A percentile compares a stretch with the other conserved stretches of the same genome.
phyloP scores from a whole-genome alignment of 1,140 invertebrate species.

The Calliphora vicina region DNA sequence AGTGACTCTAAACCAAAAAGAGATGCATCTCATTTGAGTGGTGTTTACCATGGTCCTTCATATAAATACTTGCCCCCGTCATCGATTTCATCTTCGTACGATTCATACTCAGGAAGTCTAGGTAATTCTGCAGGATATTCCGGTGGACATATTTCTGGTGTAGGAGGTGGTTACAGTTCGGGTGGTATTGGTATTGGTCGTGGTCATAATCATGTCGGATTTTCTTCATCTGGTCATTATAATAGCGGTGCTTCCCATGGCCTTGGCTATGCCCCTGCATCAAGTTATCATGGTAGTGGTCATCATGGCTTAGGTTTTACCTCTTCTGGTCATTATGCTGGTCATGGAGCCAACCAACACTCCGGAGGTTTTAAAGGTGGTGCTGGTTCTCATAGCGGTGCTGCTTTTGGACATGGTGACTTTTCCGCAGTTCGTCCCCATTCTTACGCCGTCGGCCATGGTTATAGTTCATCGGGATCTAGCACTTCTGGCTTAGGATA shows the following conservation, averaged over 20 bases:
- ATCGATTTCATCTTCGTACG: neutral
- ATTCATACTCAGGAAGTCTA: constrained; percentile 6
- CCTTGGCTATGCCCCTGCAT: neutral
- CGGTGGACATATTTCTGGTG: neutral
- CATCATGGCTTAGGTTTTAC: neutral
- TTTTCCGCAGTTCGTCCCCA: neutral
- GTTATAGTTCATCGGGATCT: neutral
- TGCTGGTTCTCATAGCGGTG: neutral
- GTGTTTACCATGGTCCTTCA: constrained; percentile 37
- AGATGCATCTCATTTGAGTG: constrained; percentile 23
- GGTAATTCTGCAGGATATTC: no score
- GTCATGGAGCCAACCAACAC: neutral
- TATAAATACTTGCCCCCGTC: constrained; percentile 37
- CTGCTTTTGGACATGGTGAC: neutral
- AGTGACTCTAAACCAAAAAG: constrained; percentile 33
- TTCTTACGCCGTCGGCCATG: neutral
- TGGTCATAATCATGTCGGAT: neutral
- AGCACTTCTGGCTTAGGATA: neutral
- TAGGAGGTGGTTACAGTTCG: neutral
- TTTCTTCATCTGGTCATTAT: neutral
- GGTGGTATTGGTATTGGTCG: neutral
- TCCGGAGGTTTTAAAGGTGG: neutral
- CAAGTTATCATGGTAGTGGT: neutral
- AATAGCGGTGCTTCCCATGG: neutral
- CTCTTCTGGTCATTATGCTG: neutral